Evolutionary conservation across 2,888 invertebrate genomes (phyloP).

Genomic region (Leptinotarsa tumamoca): DNA sequence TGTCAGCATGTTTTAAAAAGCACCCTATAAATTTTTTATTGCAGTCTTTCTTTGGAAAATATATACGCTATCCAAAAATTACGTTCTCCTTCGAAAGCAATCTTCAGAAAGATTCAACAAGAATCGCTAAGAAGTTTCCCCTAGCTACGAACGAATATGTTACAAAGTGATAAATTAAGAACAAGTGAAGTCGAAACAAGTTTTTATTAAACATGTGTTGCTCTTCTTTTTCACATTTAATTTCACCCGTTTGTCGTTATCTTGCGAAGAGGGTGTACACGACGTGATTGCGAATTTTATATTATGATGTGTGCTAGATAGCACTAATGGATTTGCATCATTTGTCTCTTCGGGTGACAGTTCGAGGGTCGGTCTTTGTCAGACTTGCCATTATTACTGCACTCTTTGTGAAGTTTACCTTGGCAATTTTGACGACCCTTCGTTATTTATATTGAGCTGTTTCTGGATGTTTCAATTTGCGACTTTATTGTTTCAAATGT

Average conservation of each 20-base stretch:
- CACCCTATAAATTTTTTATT: too few species aligned
- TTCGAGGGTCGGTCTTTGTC: constrained; percentile 46
- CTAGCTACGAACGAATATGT: constrained; percentile 11
- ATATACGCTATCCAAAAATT: too few species aligned
- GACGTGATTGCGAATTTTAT: constrained; percentile 43
- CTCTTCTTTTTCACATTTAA: constrained; percentile 48
- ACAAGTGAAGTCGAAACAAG: constrained; percentile 38
- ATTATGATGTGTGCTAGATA: constrained; percentile 53
- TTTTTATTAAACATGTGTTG: constrained; percentile 56
- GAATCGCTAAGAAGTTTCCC: background rate
- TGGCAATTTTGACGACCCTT: constrained; percentile 35
- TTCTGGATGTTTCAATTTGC: background rate
- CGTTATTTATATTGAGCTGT: constrained; percentile 26
- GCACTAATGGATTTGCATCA: constrained; percentile 60
- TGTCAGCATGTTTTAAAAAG: too few species aligned
- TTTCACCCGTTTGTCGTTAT: constrained; percentile 49
- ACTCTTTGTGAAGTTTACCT: constrained; percentile 34
- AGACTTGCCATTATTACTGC: constrained; percentile 33
- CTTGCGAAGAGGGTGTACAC: constrained; percentile 42
- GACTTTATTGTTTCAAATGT: background rate
- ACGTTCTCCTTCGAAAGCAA: background rate
- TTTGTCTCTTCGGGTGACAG: constrained; percentile 58
- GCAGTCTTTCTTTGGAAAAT: too few species aligned
- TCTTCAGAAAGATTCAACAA: background rate
- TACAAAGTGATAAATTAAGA: constrained; percentile 44